These are phyloP conservation scores for Mesorhabditis spiculigera DNA, from an alignment of 2,888 invertebrate species.

Conservation along the genomic window DNA sequence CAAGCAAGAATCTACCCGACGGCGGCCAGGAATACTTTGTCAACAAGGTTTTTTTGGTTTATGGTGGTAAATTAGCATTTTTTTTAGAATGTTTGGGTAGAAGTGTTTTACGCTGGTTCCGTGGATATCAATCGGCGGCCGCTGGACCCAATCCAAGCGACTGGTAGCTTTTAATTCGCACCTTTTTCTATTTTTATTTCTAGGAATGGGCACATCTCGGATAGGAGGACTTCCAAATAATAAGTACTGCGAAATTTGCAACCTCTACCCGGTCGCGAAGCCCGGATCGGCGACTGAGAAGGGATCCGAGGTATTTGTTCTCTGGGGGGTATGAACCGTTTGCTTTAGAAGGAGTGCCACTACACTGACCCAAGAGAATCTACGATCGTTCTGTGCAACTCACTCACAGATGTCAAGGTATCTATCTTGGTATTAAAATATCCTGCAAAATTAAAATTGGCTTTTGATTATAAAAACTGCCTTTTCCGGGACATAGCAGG, in stretches of 20 bases:
- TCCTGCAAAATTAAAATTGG: too few species aligned
- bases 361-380: conserved; percentile 3
- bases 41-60: background rate
- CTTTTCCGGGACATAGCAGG: too few species aligned
- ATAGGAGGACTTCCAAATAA: conserved; percentile 54
- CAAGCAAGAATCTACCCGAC: conserved; percentile 1
- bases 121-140: conserved; percentile 39
- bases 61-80: background rate
- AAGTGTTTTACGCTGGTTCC: conserved; percentile 53
- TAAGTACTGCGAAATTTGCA: conserved; percentile 49
- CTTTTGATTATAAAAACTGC: too few species aligned
- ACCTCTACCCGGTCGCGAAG: conserved; percentile 42
- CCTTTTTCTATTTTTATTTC: conserved; percentile 2
- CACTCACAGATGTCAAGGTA: background rate
- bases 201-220: conserved; percentile 39
- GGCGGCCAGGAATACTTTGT: conserved; percentile 2
- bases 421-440: too few species aligned
- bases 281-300: background rate
- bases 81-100: conserved; percentile 47
- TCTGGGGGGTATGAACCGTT: background rate
- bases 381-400: conserved; percentile 1
- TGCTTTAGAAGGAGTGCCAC: background rate
- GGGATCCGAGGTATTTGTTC: background rate
- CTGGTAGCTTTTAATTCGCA: conserved; percentile 18
- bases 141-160: conserved; percentile 33